A percentile compares a stretch with the other conserved stretches of the same genome.
phyloP scores from a whole-genome alignment of 2,113 vertebrate genomes.

The Larimichthys polyactis region DNA sequence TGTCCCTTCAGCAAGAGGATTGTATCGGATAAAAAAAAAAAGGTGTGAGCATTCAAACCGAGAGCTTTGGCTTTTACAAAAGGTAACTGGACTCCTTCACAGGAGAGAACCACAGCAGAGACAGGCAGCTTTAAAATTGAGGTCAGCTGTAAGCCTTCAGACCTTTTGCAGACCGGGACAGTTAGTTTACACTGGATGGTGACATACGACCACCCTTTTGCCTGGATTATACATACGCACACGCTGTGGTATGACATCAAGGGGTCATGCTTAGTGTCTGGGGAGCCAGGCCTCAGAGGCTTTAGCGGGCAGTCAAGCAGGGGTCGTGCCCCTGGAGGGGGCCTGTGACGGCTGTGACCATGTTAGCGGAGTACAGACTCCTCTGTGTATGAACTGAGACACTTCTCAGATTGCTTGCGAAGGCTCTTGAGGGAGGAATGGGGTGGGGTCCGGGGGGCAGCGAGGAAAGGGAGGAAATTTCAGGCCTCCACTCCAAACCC shows the following conservation, averaged over 20 bases:
- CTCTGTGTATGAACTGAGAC: constrained; percentile 64
- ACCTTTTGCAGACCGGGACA: constrained; percentile 41
- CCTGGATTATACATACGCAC: constrained; percentile 29
- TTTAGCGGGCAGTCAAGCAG: constrained; percentile 47
- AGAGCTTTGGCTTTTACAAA: constrained; percentile 29
- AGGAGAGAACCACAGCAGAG: constrained; percentile 33
- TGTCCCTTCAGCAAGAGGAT: not conserved
- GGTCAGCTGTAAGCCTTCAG: constrained; percentile 55
- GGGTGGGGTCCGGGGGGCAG: constrained; percentile 26
- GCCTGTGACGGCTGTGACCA: constrained; percentile 48
- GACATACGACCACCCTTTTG: constrained; percentile 47
- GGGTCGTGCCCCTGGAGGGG: constrained; percentile 53
- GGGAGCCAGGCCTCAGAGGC: constrained; percentile 28
- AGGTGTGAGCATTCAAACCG: constrained; percentile 12
- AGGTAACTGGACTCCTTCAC: constrained; percentile 45
- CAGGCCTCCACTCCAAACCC: constrained; percentile 40
- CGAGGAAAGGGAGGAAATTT: constrained; percentile 50
- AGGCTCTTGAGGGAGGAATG: constrained; percentile 20
- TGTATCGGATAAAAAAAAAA: not conserved
- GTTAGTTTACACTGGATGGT: constrained; percentile 53
- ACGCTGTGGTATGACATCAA: constrained; percentile 55
- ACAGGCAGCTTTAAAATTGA: constrained; percentile 41
- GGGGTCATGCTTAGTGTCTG: constrained; percentile 62
- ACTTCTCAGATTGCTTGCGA: constrained; percentile 58
- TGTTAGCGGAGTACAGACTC: constrained; percentile 60